These are phyloP conservation scores for Brotula barbata DNA, from an alignment of 2,797 vertebrate genomes.

Conservation along the genomic window DNA sequence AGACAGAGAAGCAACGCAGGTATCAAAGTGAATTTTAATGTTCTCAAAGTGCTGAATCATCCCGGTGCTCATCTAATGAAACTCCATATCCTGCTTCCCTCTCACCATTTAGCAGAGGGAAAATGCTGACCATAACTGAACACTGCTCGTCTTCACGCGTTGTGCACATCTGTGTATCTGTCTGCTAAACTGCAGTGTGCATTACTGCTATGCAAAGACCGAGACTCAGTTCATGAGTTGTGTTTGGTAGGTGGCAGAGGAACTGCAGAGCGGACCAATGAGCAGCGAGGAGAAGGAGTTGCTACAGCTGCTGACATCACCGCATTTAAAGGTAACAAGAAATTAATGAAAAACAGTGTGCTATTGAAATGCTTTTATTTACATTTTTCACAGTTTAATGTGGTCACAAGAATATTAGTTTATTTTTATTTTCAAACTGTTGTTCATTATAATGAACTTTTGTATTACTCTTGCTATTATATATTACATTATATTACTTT, in stretches of 20 bases:
- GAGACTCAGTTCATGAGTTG: slow-evolving; percentile 16
- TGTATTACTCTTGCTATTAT: too few species aligned
- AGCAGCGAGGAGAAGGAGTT: slow-evolving; percentile 90
- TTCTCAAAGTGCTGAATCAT: slow-evolving; percentile 70
- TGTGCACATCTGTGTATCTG: slow-evolving; percentile 33
- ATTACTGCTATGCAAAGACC: slow-evolving; percentile 16
- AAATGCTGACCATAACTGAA: slow-evolving; percentile 67
- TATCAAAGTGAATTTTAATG: slow-evolving; percentile 64
- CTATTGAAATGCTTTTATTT: too few species aligned
- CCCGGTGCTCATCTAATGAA: slow-evolving; percentile 54
- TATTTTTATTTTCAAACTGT: too few species aligned
- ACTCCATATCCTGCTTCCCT: slow-evolving; percentile 63
- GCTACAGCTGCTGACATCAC: slow-evolving; percentile 88
- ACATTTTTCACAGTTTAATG: too few species aligned
- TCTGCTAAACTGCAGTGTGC: slow-evolving; percentile 20
- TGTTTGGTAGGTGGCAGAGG: slow-evolving; percentile 87
- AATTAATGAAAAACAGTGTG: too few species aligned
- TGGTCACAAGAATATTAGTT: too few species aligned
- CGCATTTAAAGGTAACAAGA: slow-evolving; percentile 92
- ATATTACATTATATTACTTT: too few species aligned
- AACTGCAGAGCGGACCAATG: slow-evolving; percentile 89
- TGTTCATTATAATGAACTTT: too few species aligned
- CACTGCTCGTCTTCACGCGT: slow-evolving; percentile 35
- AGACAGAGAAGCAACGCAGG: slow-evolving; percentile 37
- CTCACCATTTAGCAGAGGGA: slow-evolving; percentile 46